Evolutionary conservation across 2,113 vertebrate genomes (phyloP).

Genomic region (Xiphias gladius): DNA sequence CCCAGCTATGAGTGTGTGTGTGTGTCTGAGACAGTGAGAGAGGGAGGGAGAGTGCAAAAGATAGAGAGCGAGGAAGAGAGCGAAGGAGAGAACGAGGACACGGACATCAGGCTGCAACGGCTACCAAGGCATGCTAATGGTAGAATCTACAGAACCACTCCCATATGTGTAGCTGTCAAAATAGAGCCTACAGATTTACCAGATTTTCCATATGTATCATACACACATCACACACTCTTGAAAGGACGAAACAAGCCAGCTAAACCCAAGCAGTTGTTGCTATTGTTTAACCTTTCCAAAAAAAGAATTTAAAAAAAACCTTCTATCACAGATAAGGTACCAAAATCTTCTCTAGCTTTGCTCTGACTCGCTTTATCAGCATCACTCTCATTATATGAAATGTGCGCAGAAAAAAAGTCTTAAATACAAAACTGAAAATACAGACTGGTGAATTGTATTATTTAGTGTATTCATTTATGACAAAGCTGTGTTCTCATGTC

Average conservation of each 20-base stretch:
- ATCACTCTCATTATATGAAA: not conserved
- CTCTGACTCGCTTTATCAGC: not conserved
- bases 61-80: not conserved
- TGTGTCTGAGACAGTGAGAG: not conserved
- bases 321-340: not conserved
- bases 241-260: not conserved
- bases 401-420: not conserved
- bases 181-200: not conserved
- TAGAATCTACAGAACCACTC: not conserved
- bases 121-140: conserved; percentile 1
- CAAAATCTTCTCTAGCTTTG: not conserved
- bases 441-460: not conserved
- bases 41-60: not conserved
- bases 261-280: not conserved
- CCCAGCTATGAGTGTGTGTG: conserved; percentile 48
- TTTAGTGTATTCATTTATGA: conserved; percentile 6
- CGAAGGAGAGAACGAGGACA: conserved; percentile 7
- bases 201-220: not conserved
- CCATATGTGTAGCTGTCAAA: not conserved
- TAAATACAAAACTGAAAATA: conserved; percentile 1
- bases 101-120: conserved; percentile 37
- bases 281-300: not conserved
- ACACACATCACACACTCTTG: not conserved
- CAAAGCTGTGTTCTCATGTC: conserved; percentile 6
- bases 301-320: not conserved